These are phyloP conservation scores for Electrona antarctica DNA, from an alignment of 2,113 vertebrate genomes.

Conservation along the genomic window DNA sequence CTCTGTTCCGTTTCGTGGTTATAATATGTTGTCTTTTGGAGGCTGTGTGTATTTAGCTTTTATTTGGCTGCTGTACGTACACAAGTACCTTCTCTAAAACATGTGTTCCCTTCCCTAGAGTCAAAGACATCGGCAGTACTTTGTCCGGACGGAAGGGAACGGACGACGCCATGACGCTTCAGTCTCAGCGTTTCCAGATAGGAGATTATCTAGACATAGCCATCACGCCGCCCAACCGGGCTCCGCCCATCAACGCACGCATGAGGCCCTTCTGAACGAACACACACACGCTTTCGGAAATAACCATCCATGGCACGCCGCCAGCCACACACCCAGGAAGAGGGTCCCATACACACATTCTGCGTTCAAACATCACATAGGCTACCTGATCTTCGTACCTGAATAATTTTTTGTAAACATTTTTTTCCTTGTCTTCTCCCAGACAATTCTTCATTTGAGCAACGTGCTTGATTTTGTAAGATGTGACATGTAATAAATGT, in stretches of 20 bases:
- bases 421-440: neutral
- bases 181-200: slow-evolving; percentile 98
- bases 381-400: neutral
- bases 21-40: too few species aligned
- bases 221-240: slow-evolving; percentile 94
- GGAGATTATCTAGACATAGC: slow-evolving; percentile 97
- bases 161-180: slow-evolving; percentile 95
- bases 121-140: slow-evolving; percentile 96
- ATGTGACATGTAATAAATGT: slow-evolving; percentile 55
- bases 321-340: too few species aligned
- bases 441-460: neutral
- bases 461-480: slow-evolving; percentile 55
- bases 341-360: neutral
- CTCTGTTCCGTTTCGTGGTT: too few species aligned
- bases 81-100: too few species aligned
- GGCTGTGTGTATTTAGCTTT: too few species aligned
- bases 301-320: too few species aligned
- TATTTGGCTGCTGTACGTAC: too few species aligned
- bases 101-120: slow-evolving; percentile 70
- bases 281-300: neutral
- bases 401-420: neutral
- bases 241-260: slow-evolving; percentile 86
- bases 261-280: slow-evolving; percentile 90
- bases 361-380: neutral
- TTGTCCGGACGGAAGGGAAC: slow-evolving; percentile 93